phyloP scores from a whole-genome alignment of 1,140 invertebrate genomes.

The Drosophila murphyi region DNA sequence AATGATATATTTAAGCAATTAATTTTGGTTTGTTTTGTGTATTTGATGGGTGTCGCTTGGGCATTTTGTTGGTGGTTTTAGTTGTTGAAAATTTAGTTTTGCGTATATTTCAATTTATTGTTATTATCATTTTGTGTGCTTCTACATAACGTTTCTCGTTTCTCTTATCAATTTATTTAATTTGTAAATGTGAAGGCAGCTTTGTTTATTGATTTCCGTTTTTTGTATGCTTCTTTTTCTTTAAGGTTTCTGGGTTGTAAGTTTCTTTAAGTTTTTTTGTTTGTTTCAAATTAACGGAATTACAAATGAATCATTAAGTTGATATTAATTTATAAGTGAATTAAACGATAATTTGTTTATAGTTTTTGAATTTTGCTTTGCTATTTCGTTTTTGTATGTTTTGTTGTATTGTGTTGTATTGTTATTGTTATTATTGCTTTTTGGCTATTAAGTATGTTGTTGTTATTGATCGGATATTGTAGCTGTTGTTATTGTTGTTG shows the following conservation, averaged over 20 bases:
- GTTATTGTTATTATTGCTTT: constrained; percentile 57
- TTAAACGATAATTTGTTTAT: constrained; percentile 19
- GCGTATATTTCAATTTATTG: constrained; percentile 44
- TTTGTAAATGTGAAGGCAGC: constrained; percentile 84
- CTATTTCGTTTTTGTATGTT: constrained; percentile 58
- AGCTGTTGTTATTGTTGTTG: constrained; percentile 57
- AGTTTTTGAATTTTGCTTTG: constrained; percentile 73
- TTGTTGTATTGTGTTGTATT: constrained; percentile 56
- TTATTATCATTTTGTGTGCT: constrained; percentile 83
- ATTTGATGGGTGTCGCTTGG: constrained; percentile 22
- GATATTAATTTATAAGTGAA: constrained; percentile 9
- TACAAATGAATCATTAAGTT: constrained; percentile 38
- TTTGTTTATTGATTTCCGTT: constrained; percentile 84
- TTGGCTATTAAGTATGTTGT: constrained; percentile 52
- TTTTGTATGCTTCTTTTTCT: constrained; percentile 66
- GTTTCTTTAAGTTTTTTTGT: constrained; percentile 39
- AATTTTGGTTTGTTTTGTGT: constrained; percentile 11
- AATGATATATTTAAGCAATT: constrained; percentile 4
- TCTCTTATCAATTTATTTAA: constrained; percentile 81
- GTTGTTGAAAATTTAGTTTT: constrained; percentile 35
- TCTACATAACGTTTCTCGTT: constrained; percentile 68
- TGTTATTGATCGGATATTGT: constrained; percentile 75
- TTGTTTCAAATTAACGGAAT: constrained; percentile 30
- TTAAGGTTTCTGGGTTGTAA: constrained; percentile 59
- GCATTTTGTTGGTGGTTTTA: constrained; percentile 30